Evolutionary conservation across 2,888 invertebrate genomes (phyloP), one percentile per base, ranked within the genome.

Genomic region (Imbricaverruca yamaguchii): DNA sequence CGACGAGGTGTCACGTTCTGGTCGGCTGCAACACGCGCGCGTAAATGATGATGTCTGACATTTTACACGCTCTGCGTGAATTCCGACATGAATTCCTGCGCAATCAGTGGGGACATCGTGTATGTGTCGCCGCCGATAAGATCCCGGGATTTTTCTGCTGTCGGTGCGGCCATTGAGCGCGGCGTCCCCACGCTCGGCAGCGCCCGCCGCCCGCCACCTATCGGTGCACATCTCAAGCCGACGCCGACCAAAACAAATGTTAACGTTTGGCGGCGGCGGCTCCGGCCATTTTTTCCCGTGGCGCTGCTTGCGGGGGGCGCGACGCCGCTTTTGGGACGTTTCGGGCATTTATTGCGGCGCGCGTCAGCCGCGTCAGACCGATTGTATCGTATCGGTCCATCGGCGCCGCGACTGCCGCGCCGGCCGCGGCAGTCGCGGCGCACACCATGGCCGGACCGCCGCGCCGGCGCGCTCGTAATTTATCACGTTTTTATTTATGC

Each of bases 401-500:
- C 74, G 8, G 53, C 15, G 18, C 39, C 15, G 11, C 74, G 53
- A 39, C 59, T 11, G 59, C 59, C 74, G 74, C 74, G 69, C 69
- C 69, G 39, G 39, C 39, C 39, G 39, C 39, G 39, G 2, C 39
- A 4, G 39, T 39, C 1, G 1, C 39, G 39, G 39, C 39, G 39
- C 4, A 39, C 39, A 39, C 39, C 39, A 39, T 39, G 39, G 39
- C 39, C 39, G 39, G 39, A 39, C 59, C 12, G 59, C 59, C 74
- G 74, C 74, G 69, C 69, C 69, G 39, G 39, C 39, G 69, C 69
- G 10, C 69, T 53, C 53, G 21, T 53, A 53, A 74, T 74, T 74
- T 74, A 74, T 74, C 18, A 53, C 74, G 74, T 74, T 74, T 74
- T 74, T 74, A 74, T 74, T 74, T 74, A 74, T 74, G 74, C 74